Evolutionary conservation across 2,113 vertebrate genomes (phyloP), one percentile per base, ranked within the genome.

Genomic region (Colinus virginianus): DNA sequence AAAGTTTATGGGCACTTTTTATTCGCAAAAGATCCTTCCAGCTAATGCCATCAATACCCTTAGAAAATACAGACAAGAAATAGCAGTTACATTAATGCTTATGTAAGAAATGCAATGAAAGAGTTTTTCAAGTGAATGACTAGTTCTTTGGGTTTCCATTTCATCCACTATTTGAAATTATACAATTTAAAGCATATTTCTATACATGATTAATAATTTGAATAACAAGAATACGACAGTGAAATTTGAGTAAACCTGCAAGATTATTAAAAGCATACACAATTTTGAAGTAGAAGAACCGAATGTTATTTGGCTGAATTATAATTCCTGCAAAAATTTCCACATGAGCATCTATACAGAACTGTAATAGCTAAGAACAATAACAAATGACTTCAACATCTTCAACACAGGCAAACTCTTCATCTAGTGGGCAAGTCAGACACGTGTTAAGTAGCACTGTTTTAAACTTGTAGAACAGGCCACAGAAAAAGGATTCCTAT

Each of bases 1-100:
- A 96, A 83, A 99, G 98, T 96, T 99, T 99, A 97, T 99, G 99
- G 48, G 99, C 98, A 91, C 99, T 99, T 97, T 99, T 99, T 64
- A 99, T 99, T 96, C 98, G 97, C 87, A 99, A 96, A 93, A 99
- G 98, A 92, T 99, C 99, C 97, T 99, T 99, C 99, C 99, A 99
- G 96, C 98, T 99, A 90, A 98, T 98, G 56, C 98, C 98, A 94
- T 99, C 99, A 59, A 98, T 98, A 49, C 97, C 98, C 99, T 99
- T 87, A 74, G 80, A 87, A 93, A 78, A 70, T 11, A 53, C 82
- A 92, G 64, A 19, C 45, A 7, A 12, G 58, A 62, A 67, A 45
- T 3, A 70, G 94, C 32, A 78, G 76, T 66, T 78, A 36, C 6
- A 80, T 7, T 4, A 69, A 76, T 21, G 23, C 13, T 61, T 7